phyloP scores from a whole-genome alignment of 1,140 invertebrate species.

The Ericerus pela region DNA sequence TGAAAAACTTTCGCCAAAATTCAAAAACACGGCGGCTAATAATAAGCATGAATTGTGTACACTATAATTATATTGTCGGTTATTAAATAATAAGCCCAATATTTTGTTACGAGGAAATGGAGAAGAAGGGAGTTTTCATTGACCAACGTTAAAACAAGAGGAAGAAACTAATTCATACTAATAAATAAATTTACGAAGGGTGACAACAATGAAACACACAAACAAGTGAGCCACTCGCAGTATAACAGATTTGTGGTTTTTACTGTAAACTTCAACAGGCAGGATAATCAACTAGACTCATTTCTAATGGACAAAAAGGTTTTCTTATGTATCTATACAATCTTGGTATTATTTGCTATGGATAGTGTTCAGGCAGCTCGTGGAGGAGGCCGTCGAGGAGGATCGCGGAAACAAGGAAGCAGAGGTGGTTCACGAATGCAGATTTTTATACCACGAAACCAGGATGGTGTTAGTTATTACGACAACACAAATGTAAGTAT shows the following conservation, averaged over 20 bases:
- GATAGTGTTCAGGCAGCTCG: conserved; percentile 15
- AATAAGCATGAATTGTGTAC: no score
- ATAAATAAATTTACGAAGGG: conserved; percentile 4
- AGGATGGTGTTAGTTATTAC: conserved; percentile 49
- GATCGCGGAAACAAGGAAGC: neutral
- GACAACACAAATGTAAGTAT: conserved; percentile 53
- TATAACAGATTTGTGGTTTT: no score
- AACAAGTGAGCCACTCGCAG: no score
- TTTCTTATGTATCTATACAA: neutral
- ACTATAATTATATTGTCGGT: no score
- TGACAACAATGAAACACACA: neutral
- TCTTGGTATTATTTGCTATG: neutral
- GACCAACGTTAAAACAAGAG: conserved; percentile 8
- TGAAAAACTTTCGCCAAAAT: no score
- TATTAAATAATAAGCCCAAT: no score
- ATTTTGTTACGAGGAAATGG: no score
- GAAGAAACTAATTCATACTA: conserved; percentile 5
- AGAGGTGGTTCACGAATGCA: conserved; percentile 38
- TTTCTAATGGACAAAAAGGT: no score
- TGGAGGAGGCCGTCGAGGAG: conserved; percentile 31
- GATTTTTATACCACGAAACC: conserved; percentile 46
- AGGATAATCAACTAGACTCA: no score
- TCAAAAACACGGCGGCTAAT: no score
- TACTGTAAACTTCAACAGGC: no score
- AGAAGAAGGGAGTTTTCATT: no score